Evolutionary conservation across 2,797 vertebrate genomes (phyloP).

Genomic region (Gouania willdenowi): DNA sequence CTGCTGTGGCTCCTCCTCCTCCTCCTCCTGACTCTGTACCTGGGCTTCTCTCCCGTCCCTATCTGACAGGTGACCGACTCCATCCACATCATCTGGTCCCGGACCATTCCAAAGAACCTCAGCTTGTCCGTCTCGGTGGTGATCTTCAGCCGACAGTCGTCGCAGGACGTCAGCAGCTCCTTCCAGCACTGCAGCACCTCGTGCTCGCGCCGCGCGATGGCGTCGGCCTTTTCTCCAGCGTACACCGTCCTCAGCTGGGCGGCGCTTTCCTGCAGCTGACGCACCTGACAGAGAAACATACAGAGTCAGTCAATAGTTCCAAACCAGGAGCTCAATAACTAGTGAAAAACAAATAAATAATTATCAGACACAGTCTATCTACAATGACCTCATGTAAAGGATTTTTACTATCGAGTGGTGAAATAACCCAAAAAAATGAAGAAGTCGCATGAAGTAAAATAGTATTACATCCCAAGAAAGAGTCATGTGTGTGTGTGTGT

Average conservation of each 20-base stretch:
- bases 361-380: too few relatives aligned
- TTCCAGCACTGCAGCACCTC: constrained; percentile 91
- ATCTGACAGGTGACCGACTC: constrained; percentile 89
- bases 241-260: constrained; percentile 92
- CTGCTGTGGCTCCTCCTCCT: too few relatives aligned
- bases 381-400: too few relatives aligned
- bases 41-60: constrained; percentile 86
- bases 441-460: too few relatives aligned
- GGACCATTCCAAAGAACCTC: constrained; percentile 82
- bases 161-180: constrained; percentile 86
- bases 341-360: not conserved
- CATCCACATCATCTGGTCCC: constrained; percentile 93
- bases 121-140: constrained; percentile 88
- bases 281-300: constrained; percentile 75
- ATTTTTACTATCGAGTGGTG: too few relatives aligned
- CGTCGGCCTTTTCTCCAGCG: constrained; percentile 88
- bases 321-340: too few relatives aligned
- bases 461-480: too few relatives aligned
- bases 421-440: too few relatives aligned
- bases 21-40: constrained; percentile 60
- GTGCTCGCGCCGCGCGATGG: constrained; percentile 88
- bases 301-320: too few relatives aligned
- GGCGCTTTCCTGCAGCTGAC: constrained; percentile 90
- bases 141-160: constrained; percentile 89
- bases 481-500: not conserved